phyloP scores from a whole-genome alignment of 2,888 invertebrate species.

The Parthenolecanium corni region DNA sequence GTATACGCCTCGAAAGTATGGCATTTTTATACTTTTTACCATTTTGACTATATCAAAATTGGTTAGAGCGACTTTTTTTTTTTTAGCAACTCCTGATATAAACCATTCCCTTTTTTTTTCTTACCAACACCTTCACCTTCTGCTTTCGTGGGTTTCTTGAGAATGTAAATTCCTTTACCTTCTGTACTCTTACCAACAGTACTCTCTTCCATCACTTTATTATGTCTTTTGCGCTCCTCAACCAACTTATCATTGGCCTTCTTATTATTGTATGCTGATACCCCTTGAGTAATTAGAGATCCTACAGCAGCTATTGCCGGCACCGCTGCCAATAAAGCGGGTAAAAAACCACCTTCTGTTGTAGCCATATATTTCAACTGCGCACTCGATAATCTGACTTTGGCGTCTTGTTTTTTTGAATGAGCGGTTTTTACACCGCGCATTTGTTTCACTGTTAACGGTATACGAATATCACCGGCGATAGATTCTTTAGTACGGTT shows the following conservation, averaged over 20 bases:
- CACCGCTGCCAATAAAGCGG: neutral
- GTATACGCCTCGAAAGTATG: no score
- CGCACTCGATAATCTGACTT: neutral
- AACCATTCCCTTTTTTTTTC: neutral
- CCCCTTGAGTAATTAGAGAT: neutral
- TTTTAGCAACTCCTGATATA: no score
- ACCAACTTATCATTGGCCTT: neutral
- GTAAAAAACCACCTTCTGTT: slow-evolving; percentile 9
- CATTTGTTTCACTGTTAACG: neutral
- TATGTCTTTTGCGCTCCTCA: neutral
- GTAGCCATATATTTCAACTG: neutral
- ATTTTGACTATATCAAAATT: no score
- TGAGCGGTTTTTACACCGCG: neutral
- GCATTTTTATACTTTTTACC: slow-evolving; percentile 32
- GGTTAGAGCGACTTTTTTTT: no score
- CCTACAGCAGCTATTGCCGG: neutral
- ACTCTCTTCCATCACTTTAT: neutral
- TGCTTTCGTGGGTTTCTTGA: neutral
- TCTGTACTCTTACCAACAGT: neutral
- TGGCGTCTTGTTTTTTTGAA: no score
- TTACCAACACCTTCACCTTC: neutral
- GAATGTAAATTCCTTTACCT: no score
- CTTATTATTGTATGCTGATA: neutral
- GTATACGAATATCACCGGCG: neutral
- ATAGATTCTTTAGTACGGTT: neutral